These are phyloP conservation scores for Bradypodion ventrale DNA, from an alignment of 2,797 vertebrate species.

Conservation along the genomic window DNA sequence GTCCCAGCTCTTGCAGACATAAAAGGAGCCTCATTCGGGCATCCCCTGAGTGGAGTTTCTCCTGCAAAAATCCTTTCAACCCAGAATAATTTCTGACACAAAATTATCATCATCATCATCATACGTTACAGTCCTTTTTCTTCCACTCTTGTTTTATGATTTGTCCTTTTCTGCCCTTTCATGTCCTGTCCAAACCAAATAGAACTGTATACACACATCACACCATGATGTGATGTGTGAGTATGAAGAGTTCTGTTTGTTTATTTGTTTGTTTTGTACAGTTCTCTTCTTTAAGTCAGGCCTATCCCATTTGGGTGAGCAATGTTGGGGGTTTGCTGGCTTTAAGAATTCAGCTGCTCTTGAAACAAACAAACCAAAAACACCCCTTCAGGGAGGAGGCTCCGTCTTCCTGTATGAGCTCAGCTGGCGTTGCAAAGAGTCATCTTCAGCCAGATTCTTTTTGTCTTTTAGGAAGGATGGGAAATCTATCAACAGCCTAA, in stretches of 20 bases:
- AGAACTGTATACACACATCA: background rate
- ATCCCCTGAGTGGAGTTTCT: too few species aligned
- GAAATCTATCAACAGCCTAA: constrained; percentile 65
- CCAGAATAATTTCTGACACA: too few species aligned
- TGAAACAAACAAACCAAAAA: constrained; percentile 54
- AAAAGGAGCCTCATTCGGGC: too few species aligned
- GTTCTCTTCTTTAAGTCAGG: background rate
- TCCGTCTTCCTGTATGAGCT: constrained; percentile 55
- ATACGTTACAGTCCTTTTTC: too few species aligned
- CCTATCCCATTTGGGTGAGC: background rate
- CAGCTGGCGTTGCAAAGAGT: constrained; percentile 67
- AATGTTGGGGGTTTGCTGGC: constrained; percentile 49
- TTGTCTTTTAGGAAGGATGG: constrained; percentile 29
- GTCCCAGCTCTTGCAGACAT: too few species aligned
- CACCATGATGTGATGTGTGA: too few species aligned
- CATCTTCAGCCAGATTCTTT: constrained; percentile 34
- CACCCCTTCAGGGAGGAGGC: constrained; percentile 64
- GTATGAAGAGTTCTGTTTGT: background rate
- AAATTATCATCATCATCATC: too few species aligned
- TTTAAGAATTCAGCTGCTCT: constrained; percentile 77
- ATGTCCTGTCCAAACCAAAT: background rate
- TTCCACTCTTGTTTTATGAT: background rate
- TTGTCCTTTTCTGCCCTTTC: background rate
- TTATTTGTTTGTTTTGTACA: background rate
- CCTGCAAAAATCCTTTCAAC: too few species aligned